phyloP scores from a whole-genome alignment of 2,113 vertebrate species.

The Thamnaconus septentrionalis region DNA sequence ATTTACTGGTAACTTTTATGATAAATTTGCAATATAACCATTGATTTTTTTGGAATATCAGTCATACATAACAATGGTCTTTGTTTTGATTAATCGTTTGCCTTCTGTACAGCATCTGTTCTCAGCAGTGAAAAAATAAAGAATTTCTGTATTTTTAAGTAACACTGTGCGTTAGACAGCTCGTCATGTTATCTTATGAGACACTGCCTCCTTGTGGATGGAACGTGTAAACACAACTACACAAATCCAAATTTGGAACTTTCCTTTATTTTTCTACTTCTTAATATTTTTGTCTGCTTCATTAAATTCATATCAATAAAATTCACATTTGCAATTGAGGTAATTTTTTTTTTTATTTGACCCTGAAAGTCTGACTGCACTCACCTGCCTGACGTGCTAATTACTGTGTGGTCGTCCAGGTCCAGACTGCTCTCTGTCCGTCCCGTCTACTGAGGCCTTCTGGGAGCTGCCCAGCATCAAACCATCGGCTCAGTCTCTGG shows the following conservation, averaged over 20 bases:
- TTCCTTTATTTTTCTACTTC: not conserved
- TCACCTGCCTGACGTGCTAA: not conserved
- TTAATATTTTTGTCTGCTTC: not conserved
- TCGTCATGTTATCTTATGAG: not conserved
- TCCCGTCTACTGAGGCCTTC: constrained; percentile 94
- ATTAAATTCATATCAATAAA: not conserved
- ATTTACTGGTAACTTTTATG: not conserved
- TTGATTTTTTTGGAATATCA: not conserved
- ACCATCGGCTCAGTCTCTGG: constrained; percentile 91
- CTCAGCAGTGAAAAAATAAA: too few relatives aligned
- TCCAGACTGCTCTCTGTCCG: constrained; percentile 93
- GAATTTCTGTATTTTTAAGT: too few relatives aligned
- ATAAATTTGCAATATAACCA: too few relatives aligned
- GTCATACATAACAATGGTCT: too few relatives aligned
- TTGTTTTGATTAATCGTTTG: too few relatives aligned
- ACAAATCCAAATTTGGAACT: not conserved
- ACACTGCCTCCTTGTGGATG: constrained; percentile 40
- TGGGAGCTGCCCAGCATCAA: constrained; percentile 96
- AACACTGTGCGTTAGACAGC: not conserved
- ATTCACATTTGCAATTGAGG: too few relatives aligned
- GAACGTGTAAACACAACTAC: not conserved
- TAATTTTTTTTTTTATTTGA: too few relatives aligned
- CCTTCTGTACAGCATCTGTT: too few relatives aligned
- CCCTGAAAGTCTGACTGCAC: too few relatives aligned
- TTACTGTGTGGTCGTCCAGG: constrained; percentile 69